A percentile compares a stretch with the other conserved stretches of the same genome.
Evolutionary conservation across 2,797 vertebrate species (phyloP).

Genomic region (Petrocephalus sullivani): DNA sequence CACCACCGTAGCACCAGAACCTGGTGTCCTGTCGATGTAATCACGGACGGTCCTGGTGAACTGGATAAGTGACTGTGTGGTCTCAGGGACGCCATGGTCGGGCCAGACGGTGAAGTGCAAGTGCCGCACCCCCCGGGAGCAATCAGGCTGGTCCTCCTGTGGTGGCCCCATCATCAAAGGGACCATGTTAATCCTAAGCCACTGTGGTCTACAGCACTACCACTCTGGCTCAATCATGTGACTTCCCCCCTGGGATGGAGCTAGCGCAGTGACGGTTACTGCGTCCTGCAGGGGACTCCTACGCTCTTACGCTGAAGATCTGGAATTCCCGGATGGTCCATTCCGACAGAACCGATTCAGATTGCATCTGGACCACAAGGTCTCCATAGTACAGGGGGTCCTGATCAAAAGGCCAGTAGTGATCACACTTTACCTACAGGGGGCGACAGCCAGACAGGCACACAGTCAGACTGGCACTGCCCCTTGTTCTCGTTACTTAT

Average conservation of each 20-base stretch:
- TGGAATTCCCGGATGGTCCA: constrained; percentile 97
- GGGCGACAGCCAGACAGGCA: neutral
- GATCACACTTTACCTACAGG: constrained; percentile 91
- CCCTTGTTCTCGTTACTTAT: neutral
- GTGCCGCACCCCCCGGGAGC: constrained; percentile 77
- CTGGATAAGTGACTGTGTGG: constrained; percentile 89
- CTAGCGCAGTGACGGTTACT: neutral
- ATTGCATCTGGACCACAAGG: constrained; percentile 89
- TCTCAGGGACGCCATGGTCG: constrained; percentile 92
- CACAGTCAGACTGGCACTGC: neutral
- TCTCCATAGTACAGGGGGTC: constrained; percentile 95
- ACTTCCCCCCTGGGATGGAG: neutral
- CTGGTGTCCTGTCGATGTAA: constrained; percentile 84
- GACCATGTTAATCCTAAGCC: neutral
- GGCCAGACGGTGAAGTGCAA: constrained; percentile 99
- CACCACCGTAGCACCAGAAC: constrained; percentile 78
- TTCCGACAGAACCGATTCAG: constrained; percentile 90
- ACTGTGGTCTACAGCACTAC: neutral
- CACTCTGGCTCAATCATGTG: neutral
- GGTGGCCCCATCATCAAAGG: neutral
- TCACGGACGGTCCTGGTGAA: constrained; percentile 92
- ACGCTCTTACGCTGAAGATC: constrained; percentile 79
- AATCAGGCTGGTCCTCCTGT: constrained; percentile 86
- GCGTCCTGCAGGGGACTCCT: neutral
- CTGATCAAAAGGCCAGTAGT: constrained; percentile 94